Conservation (phyloP, 1,140 invertebrate species). For the Andricus grossulariae region DNA sequence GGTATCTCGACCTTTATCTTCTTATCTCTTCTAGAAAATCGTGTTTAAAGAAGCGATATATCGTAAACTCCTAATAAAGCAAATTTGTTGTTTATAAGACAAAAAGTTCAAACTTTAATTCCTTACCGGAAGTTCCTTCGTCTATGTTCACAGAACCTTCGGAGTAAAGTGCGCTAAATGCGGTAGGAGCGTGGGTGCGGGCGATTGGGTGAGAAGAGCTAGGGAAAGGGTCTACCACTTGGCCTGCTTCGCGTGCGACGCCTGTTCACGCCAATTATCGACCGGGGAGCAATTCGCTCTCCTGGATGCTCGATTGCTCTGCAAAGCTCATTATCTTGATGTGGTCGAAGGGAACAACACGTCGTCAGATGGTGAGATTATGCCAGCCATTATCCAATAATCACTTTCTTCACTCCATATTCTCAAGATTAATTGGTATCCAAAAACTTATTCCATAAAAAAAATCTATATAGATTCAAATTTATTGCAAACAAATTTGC, state of each 20-base stretch:
- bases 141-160: constrained; percentile 86
- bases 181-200: constrained; percentile 90
- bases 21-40: too few relatives aligned
- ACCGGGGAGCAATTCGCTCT: constrained; percentile 99
- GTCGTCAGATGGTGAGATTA: constrained; percentile 86
- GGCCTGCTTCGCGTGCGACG: constrained; percentile 98
- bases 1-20: too few relatives aligned
- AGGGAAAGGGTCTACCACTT: constrained; percentile 96
- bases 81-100: too few relatives aligned
- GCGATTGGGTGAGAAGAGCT: constrained; percentile 98
- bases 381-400: too few relatives aligned
- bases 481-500: too few relatives aligned
- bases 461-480: not conserved
- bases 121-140: not conserved
- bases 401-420: too few relatives aligned
- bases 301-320: constrained; percentile 93
- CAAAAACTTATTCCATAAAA: not conserved
- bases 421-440: too few relatives aligned
- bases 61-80: too few relatives aligned
- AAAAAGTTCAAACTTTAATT: not conserved
- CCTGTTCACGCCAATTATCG: constrained; percentile 96
- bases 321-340: constrained; percentile 97
- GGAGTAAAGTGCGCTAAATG: constrained; percentile 98
- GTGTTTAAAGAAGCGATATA: too few relatives aligned
- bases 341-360: constrained; percentile 92